A percentile compares a stretch with the other conserved stretches of the same genome.
These are phyloP conservation scores for Ellobius talpinus DNA, from an alignment of 2,113 vertebrate species.

Conservation along the genomic window DNA sequence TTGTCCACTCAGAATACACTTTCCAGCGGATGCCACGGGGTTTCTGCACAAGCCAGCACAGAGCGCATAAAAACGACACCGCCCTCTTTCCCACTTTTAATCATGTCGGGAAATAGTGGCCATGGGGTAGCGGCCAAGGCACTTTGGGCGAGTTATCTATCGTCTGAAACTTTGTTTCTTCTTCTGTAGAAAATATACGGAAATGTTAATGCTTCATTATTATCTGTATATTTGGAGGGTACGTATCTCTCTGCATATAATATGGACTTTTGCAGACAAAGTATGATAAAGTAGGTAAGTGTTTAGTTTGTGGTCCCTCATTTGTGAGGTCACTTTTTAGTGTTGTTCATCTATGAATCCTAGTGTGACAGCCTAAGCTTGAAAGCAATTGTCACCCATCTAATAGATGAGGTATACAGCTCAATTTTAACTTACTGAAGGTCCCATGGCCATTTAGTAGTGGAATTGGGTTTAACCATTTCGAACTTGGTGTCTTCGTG, in stretches of 20 bases:
- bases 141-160: not conserved
- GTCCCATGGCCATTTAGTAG: not conserved
- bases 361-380: not conserved
- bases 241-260: not conserved
- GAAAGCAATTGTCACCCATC: not conserved
- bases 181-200: not conserved
- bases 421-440: not conserved
- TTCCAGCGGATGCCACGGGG: not conserved
- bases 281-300: not conserved
- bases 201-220: not conserved
- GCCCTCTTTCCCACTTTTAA: not conserved
- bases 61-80: not conserved
- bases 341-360: not conserved
- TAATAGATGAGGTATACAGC: not conserved
- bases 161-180: not conserved
- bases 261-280: not conserved
- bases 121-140: not conserved
- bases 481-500: not conserved
- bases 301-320: not conserved
- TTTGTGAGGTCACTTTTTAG: not conserved
- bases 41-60: not conserved
- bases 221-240: no score
- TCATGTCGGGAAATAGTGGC: not conserved
- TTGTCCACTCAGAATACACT: not conserved
- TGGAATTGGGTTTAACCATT: not conserved